These are phyloP conservation scores for Leucania comma DNA, from an alignment of 2,888 invertebrate species.

Conservation along the genomic window DNA sequence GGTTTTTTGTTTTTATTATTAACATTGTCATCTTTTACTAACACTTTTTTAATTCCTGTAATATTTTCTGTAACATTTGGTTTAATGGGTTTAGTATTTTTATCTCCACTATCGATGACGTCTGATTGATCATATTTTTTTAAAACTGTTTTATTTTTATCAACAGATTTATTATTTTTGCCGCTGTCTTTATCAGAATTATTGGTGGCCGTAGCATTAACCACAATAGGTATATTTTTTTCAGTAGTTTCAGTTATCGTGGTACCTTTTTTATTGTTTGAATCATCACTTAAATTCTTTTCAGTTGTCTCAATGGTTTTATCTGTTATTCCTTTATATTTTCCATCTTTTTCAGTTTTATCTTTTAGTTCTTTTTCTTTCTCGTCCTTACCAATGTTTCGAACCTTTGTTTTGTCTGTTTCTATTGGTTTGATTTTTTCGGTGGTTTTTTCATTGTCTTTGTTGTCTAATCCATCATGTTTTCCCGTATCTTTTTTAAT, in stretches of 20 bases:
- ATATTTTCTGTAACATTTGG: too few species aligned
- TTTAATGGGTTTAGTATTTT: too few species aligned
- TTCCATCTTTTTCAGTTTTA: too few species aligned
- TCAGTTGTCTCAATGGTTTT: too few species aligned
- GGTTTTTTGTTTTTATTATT: background rate
- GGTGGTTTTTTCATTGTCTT: background rate
- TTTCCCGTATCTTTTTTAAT: background rate
- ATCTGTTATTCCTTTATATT: too few species aligned
- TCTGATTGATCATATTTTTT: background rate
- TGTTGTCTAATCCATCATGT: background rate
- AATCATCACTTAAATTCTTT: background rate
- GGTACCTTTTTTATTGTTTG: background rate
- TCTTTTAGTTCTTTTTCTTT: background rate
- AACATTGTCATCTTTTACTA: background rate
- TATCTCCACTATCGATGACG: background rate
- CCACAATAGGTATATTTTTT: background rate
- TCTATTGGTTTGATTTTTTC: background rate
- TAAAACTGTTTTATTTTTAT: too few species aligned
- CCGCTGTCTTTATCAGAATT: background rate
- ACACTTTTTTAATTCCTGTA: background rate
- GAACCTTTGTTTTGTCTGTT: background rate
- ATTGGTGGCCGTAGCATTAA: too few species aligned
- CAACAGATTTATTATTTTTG: too few species aligned
- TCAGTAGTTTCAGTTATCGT: background rate
- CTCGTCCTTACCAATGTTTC: background rate